Base-by-base conservation (phyloP, 2,888 invertebrate species). In the Panzeria rudis region DNA sequence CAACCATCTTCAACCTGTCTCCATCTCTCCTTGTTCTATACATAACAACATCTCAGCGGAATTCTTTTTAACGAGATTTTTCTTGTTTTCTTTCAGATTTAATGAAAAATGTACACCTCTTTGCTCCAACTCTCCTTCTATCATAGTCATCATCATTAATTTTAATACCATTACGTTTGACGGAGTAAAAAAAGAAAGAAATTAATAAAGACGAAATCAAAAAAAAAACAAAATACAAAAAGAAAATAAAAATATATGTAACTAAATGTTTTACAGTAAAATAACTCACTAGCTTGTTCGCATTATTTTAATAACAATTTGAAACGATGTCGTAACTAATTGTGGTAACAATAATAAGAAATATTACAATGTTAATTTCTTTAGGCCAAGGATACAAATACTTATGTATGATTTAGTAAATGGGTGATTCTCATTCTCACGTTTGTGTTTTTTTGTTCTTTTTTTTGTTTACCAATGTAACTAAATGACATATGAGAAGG, bases 301-400 rank as follows among this genome's bases (percentile, higher is more conserved):
- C 75, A 84, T 84, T 84, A 84, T 84, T 84, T 84, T 81, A 84
- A 86, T 84, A 84, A 86, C 82, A 86, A 84, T 84, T 86, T 86
- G 79, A 82, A 86, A 79, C 66, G 82, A 82, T 84, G 86, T 85
- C 83, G 83, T 83, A 80, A 83, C 84, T 84, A 86, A 82, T 86
- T 86, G 78, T 64, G 68, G 83, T 59, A 66, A 83, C 47, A 83
- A 80, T 61, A 77, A 81, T 44, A 66, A 84, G 81, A 81, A 76
- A 64, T 25, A 75, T 54, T 44, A 75, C 73, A 72, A 72, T 72
- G 72, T 72, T 72, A 83, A 77, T 77, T 73, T 59, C 80, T 83
- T 83, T 69, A 83, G 83, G 86, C 80, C 86, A 86, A 86, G 83
- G 86, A 83, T 75, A 52, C 44, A 61, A 38, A 50, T 50, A 59